Base-by-base conservation (phyloP, 1,140 invertebrate genomes). In the Oppia nitens region DNA sequence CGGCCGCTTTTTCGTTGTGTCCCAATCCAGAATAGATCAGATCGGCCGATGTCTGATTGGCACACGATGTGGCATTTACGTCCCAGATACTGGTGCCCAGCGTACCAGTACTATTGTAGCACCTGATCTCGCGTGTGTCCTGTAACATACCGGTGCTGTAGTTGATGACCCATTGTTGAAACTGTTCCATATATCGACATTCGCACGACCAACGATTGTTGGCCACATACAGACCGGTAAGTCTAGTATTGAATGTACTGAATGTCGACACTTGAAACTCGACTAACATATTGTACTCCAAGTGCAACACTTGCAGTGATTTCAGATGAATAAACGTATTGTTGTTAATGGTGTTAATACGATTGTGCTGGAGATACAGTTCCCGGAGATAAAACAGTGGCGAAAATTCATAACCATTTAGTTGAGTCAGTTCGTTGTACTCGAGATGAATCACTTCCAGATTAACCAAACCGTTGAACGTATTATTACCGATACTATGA, bases 361-460 rank as follows among this genome's bases (percentile, higher is more conserved):
- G 69, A 73, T 94, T 94, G 67, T 89, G 85, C 65, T 91, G 85
- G 62, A 94, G 72, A 69, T 89, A 87, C 0, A 94, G 75, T 70
- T 91, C 85, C 64, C 81, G 79, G 57, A 93, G 70, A 60, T 83
- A 79, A 3, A 77, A 77, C 20, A 94, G 71, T 68, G 86, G 83
- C 66, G 89, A 86, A 68, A 94, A 92, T 72, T 94, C 89, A 70
- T 82, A 90, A 12, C 89, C 89, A 63, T 85, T 81, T 9, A 94
- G 73, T 60, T 82, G 78, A 52, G 75, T 78, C 29, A 94, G 75
- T 53, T 78, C 77, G 72, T 94, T 94, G 68, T 88, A 81, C 65
- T 89, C 84, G 47, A 94, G 74, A 70, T 93, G 86, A 1, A 94
- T 73, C 48, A 80, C 78, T 72, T 85, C 80, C 53, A 94, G 74